Evolutionary conservation across 2,888 invertebrate genomes (phyloP), one percentile per base, ranked within the genome.

Genomic region (Pogonocherus hispidulus): DNA sequence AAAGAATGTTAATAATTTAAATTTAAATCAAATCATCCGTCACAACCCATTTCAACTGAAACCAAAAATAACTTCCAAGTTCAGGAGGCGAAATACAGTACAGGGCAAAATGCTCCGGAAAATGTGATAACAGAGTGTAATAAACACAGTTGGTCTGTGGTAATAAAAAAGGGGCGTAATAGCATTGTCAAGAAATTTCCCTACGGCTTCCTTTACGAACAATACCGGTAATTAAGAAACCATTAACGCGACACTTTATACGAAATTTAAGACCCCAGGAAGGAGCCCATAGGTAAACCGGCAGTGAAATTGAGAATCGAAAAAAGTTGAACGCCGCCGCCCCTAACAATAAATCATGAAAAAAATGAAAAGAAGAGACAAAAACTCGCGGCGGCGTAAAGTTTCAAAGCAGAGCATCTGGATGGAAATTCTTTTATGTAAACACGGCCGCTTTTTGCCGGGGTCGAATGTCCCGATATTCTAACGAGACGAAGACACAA

Each of bases 341-440:
- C 57, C 27, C 23, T 18, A n/a, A n/a, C n/a, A 44, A 44, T 57
- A 57, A 57, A 57, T 57, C 44, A 57, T n/a, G 23, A 32, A 59
- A 59, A 59, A 59, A 59, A 9, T n/a, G 19, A 37, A 37, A 27
- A 20, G 27, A 14, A 44, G 1, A 14, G 9, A 4, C 8, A 44
- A 56, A 59, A 47, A 59, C 18, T 19, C 32, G 6, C 22, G 1
- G 16, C 20, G 27, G 46, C 47, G 27, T 47, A 59, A 47, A 47
- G 47, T 47, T 59, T 19, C 32, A 59, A 47, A 59, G 44, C 2
- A 22, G 56, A 47, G 59, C 59, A 59, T 59, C 59, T 59, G 59
- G 35, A 35, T 27, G 35, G 54, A 23, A 35, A 22, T 47, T 47
- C 32, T 47, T 59, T 59, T 59, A 9, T 46, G 27, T 46, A 47